phyloP scores from a whole-genome alignment of 2,113 vertebrate species.

The Cranoglanis bouderius region DNA sequence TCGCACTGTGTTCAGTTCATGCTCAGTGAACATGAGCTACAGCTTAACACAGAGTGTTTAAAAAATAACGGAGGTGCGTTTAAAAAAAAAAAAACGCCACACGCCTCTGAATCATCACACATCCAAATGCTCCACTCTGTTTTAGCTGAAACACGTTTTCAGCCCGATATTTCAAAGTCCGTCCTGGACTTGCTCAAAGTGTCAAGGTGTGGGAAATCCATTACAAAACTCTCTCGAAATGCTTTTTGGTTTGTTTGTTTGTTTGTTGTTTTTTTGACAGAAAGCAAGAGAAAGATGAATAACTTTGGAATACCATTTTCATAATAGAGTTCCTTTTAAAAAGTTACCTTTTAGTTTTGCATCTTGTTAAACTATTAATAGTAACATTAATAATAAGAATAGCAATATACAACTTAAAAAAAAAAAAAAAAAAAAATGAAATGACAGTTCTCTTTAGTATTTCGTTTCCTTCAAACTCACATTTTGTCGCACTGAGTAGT shows the following conservation, averaged over 20 bases:
- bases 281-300: conserved; percentile 69
- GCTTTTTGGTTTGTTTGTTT: conserved; percentile 73
- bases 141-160: conserved; percentile 68
- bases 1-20: conserved; percentile 68
- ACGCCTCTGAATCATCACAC: conserved; percentile 54
- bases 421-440: conserved; percentile 60
- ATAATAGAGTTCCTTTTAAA: conserved; percentile 77
- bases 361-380: conserved; percentile 81
- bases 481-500: conserved; percentile 57
- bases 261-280: conserved; percentile 62
- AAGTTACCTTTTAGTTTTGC: conserved; percentile 75
- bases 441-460: conserved; percentile 77
- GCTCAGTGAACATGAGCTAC: conserved; percentile 70
- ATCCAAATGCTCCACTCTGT: conserved; percentile 61
- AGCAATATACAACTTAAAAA: conserved; percentile 70
- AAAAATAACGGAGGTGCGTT: conserved; percentile 59
- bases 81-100: conserved; percentile 40
- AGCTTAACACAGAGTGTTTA: conserved; percentile 60
- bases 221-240: conserved; percentile 75
- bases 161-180: conserved; percentile 73
- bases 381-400: conserved; percentile 67
- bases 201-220: conserved; percentile 72
- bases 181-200: conserved; percentile 73
- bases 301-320: conserved; percentile 80
- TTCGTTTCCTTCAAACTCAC: conserved; percentile 73